These are phyloP conservation scores for Drosophila picticornis DNA, from an alignment of 2,888 invertebrate genomes.

Conservation along the genomic window DNA sequence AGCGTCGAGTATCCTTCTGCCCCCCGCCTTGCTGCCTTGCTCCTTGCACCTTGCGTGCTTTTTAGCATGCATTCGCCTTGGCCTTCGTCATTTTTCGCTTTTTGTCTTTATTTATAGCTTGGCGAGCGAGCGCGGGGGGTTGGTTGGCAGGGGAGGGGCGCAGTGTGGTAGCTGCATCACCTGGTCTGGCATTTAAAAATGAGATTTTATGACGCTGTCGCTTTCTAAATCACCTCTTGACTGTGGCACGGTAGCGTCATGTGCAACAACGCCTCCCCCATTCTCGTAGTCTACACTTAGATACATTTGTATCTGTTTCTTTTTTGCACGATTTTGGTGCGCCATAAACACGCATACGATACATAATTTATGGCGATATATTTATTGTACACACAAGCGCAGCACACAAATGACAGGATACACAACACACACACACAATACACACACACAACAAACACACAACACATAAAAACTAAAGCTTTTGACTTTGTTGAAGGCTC, in stretches of 20 bases:
- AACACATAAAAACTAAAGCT: conserved; percentile 18
- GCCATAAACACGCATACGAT: conserved; percentile 72
- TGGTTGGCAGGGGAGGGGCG: not conserved
- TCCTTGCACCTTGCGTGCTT: conserved; percentile 23
- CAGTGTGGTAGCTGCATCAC: conserved; percentile 7
- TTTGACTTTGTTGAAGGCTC: conserved; percentile 8
- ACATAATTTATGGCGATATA: conserved; percentile 66
- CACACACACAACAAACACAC: conserved; percentile 16
- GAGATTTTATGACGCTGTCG: conserved; percentile 49
- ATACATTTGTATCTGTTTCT: conserved; percentile 37
- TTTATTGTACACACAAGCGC: conserved; percentile 19
- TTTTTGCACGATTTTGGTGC: conserved; percentile 32
- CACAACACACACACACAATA: conserved; percentile 20
- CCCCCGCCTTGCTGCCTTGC: conserved; percentile 10
- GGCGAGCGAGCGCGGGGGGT: not conserved
- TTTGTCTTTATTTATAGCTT: conserved; percentile 61
- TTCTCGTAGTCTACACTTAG: not conserved
- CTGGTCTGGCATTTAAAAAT: conserved; percentile 64
- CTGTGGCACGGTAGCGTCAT: conserved; percentile 21
- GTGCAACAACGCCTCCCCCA: not conserved
- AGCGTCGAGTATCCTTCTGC: conserved; percentile 31
- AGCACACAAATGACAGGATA: conserved; percentile 27
- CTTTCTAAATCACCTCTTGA: conserved; percentile 45
- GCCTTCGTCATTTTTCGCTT: conserved; percentile 47
- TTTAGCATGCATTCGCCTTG: conserved; percentile 56